phyloP scores from a whole-genome alignment of 2,113 vertebrate species.

The Spheniscus mendiculus region DNA sequence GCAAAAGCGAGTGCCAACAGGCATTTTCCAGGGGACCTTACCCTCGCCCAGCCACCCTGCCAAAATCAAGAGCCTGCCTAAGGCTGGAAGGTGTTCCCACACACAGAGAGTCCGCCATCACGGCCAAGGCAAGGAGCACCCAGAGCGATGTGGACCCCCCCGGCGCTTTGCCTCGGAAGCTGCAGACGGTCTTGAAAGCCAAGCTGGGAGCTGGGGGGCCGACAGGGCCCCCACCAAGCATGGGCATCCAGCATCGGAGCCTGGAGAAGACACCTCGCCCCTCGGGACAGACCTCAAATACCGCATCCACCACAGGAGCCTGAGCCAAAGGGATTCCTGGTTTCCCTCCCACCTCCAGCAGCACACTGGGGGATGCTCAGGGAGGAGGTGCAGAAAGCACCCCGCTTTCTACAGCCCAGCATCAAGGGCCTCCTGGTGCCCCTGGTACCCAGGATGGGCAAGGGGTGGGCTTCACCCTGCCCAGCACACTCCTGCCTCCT shows the following conservation, averaged over 20 bases:
- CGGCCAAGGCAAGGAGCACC: fast-evolving
- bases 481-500: background rate
- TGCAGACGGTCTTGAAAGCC: background rate
- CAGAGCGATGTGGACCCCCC: fast-evolving
- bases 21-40: background rate
- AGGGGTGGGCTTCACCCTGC: background rate
- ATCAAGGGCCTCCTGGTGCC: background rate
- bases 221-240: fast-evolving
- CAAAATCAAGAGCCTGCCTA: background rate
- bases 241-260: background rate
- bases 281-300: background rate
- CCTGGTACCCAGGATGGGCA: fast-evolving
- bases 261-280: background rate
- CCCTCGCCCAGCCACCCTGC: background rate
- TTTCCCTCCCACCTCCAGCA: background rate
- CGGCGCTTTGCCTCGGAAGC: fast-evolving
- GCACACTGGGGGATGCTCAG: background rate
- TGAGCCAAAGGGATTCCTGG: background rate
- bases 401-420: background rate
- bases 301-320: fast-evolving
- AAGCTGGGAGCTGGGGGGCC: background rate
- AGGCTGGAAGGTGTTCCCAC: background rate
- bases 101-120: background rate
- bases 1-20: fast-evolving
- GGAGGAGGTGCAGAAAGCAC: background rate